Conservation (phyloP, 1,140 invertebrate species). For the Caenorhabditis remanei region DNA sequence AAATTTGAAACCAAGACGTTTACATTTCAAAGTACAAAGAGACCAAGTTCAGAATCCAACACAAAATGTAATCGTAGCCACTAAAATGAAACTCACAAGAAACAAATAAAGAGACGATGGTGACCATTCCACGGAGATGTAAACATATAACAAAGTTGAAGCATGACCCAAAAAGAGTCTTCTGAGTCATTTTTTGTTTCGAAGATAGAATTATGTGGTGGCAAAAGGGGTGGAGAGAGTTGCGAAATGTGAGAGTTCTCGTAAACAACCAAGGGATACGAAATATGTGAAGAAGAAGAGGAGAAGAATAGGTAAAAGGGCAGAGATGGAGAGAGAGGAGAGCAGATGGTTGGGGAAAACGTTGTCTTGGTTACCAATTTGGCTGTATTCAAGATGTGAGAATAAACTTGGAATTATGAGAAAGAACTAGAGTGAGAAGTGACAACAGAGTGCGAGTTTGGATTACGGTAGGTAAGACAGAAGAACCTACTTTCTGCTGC, state of each 20-base stretch:
- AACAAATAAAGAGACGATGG: background rate
- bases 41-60: no score
- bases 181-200: constrained; percentile 50
- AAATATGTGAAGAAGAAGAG: background rate
- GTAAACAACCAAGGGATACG: constrained; percentile 21
- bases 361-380: constrained; percentile 15
- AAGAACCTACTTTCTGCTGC: no score
- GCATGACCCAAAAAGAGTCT: constrained; percentile 17
- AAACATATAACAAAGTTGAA: constrained; percentile 38
- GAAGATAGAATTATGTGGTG: background rate
- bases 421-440: no score
- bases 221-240: background rate
- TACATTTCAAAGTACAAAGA: no score
- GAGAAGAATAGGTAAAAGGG: background rate
- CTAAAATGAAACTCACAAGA: background rate
- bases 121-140: background rate
- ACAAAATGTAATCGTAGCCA: background rate
- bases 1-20: no score
- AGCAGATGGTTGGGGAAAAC: background rate
- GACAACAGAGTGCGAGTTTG: no score
- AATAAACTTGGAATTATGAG: no score
- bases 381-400: no score
- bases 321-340: background rate
- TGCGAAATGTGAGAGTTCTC: constrained; percentile 47
- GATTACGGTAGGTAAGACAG: no score